Base-by-base conservation (phyloP, 2,888 invertebrate species). In the Agonopterix alstromeriana region DNA sequence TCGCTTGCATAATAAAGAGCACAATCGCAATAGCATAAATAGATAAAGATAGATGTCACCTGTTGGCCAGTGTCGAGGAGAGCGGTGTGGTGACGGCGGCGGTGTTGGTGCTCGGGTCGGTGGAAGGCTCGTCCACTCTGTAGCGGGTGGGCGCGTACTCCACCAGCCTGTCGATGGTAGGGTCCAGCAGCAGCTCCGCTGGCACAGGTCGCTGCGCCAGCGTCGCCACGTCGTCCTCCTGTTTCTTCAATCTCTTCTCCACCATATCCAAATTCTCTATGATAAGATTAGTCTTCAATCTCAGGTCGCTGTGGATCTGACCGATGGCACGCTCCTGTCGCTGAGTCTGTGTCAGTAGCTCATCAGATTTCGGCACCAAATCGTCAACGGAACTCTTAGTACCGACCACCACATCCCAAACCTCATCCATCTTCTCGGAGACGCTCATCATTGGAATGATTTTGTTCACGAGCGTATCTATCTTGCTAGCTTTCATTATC, bases 341-440 rank as follows among this genome's bases (percentile, higher is more conserved):
- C 65, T 96, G 95, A 0, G 95, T 96, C 76, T 96, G 96, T 1
- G 95, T 94, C 10, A 97, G 82, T 4, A 96, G 82, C 62, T 95
- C 95, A 70, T 96, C 95, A 0, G 96, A 96, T 79, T 96, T 96
- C 1, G 96, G 96, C 40, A 96, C 91, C 47, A 96, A 86, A 73
- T 95, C 93, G 73, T 96, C 96, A 0, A 96, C 95, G 0, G 95
- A 95, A 64, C 94, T 95, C 71, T 96, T 96, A 2, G 96, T 96
- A 10, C 96, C 96, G 1, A 96, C 95, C 9, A 96, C 95, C 3
- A 96, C 95, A 70, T 95, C 94, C 96, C 96, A 96, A 3, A 96
- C 95, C 78, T 96, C 95, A 63, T 96, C 96, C 95, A 96, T 96
- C 79, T 96, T 96, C 70, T 95, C 95, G 0, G 95, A 94, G 0